Conservation (phyloP, 2,888 invertebrate species). For the Agrilus biguttatus region DNA sequence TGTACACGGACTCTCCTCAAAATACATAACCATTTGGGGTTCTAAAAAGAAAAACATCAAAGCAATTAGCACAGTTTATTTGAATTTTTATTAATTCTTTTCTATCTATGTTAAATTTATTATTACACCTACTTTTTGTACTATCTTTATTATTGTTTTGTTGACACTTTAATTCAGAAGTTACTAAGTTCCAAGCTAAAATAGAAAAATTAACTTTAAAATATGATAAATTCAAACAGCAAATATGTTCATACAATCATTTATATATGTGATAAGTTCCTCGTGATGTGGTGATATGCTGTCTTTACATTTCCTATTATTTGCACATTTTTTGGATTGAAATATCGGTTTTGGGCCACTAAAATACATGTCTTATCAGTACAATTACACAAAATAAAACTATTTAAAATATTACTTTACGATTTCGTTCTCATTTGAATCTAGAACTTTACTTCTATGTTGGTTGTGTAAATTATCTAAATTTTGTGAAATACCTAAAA, state of each 20-base stretch:
- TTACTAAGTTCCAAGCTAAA: background rate
- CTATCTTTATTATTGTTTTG: too few relatives aligned
- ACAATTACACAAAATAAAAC: constrained; percentile 3
- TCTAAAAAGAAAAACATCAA: constrained; percentile 16
- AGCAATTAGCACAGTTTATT: background rate
- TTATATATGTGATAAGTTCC: constrained; percentile 73
- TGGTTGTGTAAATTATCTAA: constrained; percentile 64
- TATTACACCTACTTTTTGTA: too few relatives aligned
- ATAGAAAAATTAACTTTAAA: constrained; percentile 1
- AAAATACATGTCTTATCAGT: constrained; percentile 21
- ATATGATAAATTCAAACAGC: constrained; percentile 1
- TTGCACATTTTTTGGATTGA: constrained; percentile 33
- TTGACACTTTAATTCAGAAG: background rate
- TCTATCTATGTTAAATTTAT: too few relatives aligned
- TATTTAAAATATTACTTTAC: constrained; percentile 37
- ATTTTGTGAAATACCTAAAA: constrained; percentile 63
- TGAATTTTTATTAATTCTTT: too few relatives aligned
- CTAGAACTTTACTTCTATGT: constrained; percentile 50
- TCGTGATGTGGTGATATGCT: constrained; percentile 66
- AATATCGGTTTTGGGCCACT: constrained; percentile 74
- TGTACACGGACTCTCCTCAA: constrained; percentile 60
- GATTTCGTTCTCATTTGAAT: constrained; percentile 51
- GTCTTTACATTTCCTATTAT: constrained; percentile 42
- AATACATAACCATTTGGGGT: constrained; percentile 39
- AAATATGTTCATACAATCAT: constrained; percentile 64